These are phyloP conservation scores for Alsophila aescularia DNA, from an alignment of 2,888 invertebrate species.

Conservation along the genomic window DNA sequence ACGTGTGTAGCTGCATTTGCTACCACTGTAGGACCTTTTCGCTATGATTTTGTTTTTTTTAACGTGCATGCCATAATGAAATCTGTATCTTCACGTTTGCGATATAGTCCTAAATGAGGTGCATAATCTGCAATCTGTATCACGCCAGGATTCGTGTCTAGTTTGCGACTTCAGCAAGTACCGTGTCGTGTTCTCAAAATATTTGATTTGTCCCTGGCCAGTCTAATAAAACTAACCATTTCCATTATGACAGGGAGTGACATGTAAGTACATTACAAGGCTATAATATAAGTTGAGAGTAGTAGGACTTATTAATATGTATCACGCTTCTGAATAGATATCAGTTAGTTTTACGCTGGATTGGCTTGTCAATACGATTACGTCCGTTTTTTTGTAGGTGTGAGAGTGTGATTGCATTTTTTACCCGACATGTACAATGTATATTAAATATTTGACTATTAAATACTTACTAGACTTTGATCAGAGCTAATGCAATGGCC, in stretches of 20 bases:
- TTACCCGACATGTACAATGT: not conserved
- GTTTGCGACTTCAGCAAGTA: not conserved
- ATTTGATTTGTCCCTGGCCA: not conserved
- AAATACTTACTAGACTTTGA: too few relatives aligned
- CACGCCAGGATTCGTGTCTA: not conserved
- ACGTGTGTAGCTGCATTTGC: not conserved
- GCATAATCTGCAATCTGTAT: too few relatives aligned
- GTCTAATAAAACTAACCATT: not conserved
- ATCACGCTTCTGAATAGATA: conserved; percentile 14
- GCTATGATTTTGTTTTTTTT: not conserved
- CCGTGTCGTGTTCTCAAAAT: not conserved
- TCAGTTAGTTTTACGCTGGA: conserved; percentile 14
- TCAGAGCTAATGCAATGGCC: too few relatives aligned
- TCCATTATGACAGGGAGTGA: not conserved
- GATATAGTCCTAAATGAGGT: not conserved
- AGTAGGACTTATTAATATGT: conserved; percentile 7
- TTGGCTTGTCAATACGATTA: conserved; percentile 25
- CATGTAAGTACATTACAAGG: not conserved
- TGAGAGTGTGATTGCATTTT: conserved; percentile 3
- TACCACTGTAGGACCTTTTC: not conserved
- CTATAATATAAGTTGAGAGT: not conserved
- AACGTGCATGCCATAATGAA: too few relatives aligned
- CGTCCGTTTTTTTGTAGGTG: conserved; percentile 13
- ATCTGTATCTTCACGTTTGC: not conserved
- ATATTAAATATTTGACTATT: too few relatives aligned